Percentiles rank a stretch among this genome's conserved stretches.
Evolutionary conservation across 2,113 vertebrate genomes (phyloP).

Genomic region (Cyphotilapia sp.): DNA sequence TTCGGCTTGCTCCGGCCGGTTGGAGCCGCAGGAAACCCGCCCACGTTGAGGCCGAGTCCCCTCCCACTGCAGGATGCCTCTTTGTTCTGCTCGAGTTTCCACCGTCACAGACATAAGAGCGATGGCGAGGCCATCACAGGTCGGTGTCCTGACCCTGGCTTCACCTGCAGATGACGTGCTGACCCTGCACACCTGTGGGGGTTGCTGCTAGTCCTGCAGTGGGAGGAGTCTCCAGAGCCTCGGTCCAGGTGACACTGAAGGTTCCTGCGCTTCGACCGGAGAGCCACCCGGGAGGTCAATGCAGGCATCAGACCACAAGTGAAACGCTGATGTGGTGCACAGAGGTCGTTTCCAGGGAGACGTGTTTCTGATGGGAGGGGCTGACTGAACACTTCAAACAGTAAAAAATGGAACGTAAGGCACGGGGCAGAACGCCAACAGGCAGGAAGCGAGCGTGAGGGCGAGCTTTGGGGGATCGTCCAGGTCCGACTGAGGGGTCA

Average conservation of each 20-base stretch:
- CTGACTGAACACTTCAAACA: not conserved
- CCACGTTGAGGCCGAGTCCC: not conserved
- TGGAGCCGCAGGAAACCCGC: not conserved
- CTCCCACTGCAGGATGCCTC: not conserved
- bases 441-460: not conserved
- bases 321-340: not conserved
- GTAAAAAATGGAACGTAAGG: conserved; percentile 39
- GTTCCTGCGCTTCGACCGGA: not conserved
- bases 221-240: not conserved
- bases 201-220: not conserved
- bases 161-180: not conserved
- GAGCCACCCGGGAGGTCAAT: not conserved
- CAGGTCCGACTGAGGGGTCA: not conserved
- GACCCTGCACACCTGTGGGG: not conserved
- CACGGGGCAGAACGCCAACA: conserved; percentile 28
- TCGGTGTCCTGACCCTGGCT: not conserved
- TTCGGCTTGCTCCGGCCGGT: not conserved
- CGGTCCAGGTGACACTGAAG: fast-evolving
- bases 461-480: not conserved
- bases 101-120: not conserved
- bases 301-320: not conserved
- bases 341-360: not conserved
- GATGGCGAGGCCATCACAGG: not conserved
- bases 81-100: not conserved
- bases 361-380: not conserved